Conservation (phyloP, 2,888 invertebrate genomes). For the Oxycera nigricornis region DNA sequence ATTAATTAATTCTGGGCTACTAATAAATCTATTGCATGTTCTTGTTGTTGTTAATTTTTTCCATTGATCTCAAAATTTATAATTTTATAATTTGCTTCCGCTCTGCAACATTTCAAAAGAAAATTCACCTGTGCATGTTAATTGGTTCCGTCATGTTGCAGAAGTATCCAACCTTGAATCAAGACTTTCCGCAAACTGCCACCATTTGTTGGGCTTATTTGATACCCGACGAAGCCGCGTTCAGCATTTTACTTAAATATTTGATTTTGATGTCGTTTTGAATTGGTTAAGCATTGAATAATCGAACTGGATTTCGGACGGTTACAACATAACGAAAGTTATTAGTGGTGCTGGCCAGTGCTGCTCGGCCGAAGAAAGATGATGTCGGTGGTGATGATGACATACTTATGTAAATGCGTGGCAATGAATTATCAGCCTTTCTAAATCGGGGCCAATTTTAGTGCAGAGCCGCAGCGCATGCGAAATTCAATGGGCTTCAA, state of each 20-base stretch:
- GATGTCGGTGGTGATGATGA: constrained; percentile 20
- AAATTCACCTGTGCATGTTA: too few relatives aligned
- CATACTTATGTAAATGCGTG: constrained; percentile 31
- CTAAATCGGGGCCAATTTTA: not conserved
- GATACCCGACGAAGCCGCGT: not conserved
- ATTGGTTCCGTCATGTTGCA: too few relatives aligned
- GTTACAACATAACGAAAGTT: constrained; percentile 27
- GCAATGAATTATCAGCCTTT: constrained; percentile 27
- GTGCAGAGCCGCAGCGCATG: not conserved
- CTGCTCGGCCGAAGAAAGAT: not conserved
- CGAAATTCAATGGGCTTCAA: not conserved
- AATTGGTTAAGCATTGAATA: constrained; percentile 12
- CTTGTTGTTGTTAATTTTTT: too few relatives aligned
- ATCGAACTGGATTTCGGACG: constrained; percentile 18
- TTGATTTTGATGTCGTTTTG: not conserved
- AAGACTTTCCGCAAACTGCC: not conserved
- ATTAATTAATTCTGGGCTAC: too few relatives aligned
- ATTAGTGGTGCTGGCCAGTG: not conserved
- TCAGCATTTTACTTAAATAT: not conserved
- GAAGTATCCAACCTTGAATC: constrained; percentile 9
- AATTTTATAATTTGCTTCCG: too few relatives aligned
- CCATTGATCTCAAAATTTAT: too few relatives aligned
- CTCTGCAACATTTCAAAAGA: too few relatives aligned
- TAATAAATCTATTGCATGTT: too few relatives aligned
- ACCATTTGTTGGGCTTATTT: not conserved